Percentiles rank a stretch among this genome's conserved stretches.
phyloP scores from a whole-genome alignment of 2,113 vertebrate genomes.

The Pseudolaguvia tuberculata region DNA sequence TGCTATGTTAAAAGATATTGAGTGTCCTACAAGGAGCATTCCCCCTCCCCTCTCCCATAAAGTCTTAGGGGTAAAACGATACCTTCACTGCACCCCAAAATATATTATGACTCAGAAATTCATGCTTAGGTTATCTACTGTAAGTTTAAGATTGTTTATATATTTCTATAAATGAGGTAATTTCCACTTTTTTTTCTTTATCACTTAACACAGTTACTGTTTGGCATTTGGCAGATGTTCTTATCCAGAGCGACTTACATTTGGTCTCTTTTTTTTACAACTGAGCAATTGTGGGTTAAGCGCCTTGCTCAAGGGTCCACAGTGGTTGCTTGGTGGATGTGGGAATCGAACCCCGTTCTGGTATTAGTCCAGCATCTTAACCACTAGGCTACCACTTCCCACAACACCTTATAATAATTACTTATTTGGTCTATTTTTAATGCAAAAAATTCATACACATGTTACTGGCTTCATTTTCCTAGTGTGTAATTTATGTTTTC shows the following conservation, averaged over 20 bases:
- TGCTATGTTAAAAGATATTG: neutral
- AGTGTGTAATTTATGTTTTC: neutral
- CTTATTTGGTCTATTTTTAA: neutral
- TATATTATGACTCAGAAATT: neutral
- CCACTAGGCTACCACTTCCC: no score
- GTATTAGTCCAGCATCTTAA: no score
- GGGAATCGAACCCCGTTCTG: no score
- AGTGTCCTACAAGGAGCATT: neutral
- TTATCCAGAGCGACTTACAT: no score
- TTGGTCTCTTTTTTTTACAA: no score
- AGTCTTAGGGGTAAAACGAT: neutral
- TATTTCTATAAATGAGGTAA: neutral
- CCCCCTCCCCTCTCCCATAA: neutral
- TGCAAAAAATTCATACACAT: neutral
- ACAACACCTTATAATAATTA: neutral
- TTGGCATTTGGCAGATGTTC: no score
- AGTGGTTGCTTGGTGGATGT: no score
- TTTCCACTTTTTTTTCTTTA: neutral
- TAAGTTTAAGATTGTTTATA: neutral
- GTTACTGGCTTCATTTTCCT: conserved; percentile 4
- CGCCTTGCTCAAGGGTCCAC: no score
- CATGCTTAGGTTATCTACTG: neutral
- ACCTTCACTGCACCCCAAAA: neutral
- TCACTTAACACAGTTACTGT: no score
- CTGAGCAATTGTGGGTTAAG: no score